Base-by-base conservation (phyloP, 1,140 invertebrate species). In the Drosophila lacteicornis region DNA sequence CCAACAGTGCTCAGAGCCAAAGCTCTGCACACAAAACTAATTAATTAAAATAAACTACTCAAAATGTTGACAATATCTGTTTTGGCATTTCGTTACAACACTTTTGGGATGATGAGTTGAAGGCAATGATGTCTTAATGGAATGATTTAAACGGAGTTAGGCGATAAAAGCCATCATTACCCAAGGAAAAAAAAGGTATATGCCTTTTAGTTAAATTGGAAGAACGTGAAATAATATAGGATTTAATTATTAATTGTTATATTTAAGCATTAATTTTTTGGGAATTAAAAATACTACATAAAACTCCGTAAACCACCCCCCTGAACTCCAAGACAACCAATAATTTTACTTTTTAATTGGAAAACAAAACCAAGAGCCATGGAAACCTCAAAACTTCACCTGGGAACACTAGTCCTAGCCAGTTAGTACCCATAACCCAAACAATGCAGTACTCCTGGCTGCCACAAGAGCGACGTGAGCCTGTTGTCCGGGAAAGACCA, bases 381-480 rank as follows among this genome's bases (percentile, higher is more conserved):
- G 69, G 69, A 73, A 73, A 73, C 69, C 13, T 13, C 13, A 6
- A 38, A 47, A 36, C 36, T 46, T 0, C 13, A 4, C 17, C 12
- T 17, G 4, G 11, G 11, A 57, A 56, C 3, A 17, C 27, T 36
- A 46, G 4, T 45, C 6, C 15, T 43, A 5, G 13, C 38, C 30
- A 61, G 66, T 71, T 38, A 22, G 13, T 9, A 38, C 0, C 36
- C 11, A 46, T 15, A 27, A 3, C 2, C 5, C 11, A 0, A 45
- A 38, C 13, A 46, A 88, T 88, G 84, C 84, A 88, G 59, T 88
- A 88, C 47, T 84, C 73, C 56, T 88, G 84, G 84, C 45, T 88
- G 45, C 84, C 84, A 1, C 84, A 88, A 55, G 77, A 88, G 19
- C 65, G 80, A 1, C 68, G 85, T 1, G 51, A 88, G 38, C n/a